Percentiles rank a stretch among this genome's conserved stretches.
These are phyloP conservation scores for Oikopleura dioica DNA, from an alignment of 23 tunicate species.

Conservation along the genomic window DNA sequence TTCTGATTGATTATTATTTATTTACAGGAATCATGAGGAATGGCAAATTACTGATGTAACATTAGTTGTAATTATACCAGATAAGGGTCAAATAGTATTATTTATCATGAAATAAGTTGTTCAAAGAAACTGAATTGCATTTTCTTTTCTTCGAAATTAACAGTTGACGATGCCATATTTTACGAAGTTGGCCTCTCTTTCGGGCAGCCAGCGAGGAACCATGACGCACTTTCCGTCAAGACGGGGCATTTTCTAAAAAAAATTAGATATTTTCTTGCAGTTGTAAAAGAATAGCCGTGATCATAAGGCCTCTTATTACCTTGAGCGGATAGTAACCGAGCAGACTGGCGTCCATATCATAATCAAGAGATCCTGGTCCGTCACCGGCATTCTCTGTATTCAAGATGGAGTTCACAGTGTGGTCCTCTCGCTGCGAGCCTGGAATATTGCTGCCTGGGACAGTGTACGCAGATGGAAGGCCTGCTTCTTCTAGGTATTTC, in stretches of 20 bases:
- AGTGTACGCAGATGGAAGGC: not conserved
- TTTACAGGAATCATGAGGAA: no score
- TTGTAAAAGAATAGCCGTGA: not conserved
- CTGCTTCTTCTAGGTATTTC: not conserved
- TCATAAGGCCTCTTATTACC: not conserved
- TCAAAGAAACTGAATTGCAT: no score
- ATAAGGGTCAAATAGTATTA: no score
- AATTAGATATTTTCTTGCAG: not conserved
- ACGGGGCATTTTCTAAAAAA: not conserved
- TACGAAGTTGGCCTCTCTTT: constrained; percentile 5
- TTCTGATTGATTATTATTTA: no score
- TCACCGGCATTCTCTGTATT: not conserved
- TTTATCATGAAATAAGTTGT: no score
- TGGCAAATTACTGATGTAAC: no score
- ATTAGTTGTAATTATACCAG: no score
- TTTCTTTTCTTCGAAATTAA: not conserved
- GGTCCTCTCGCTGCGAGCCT: not conserved
- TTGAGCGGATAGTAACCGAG: constrained; percentile 1
- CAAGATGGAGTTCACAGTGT: not conserved
- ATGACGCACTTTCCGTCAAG: not conserved
- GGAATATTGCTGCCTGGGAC: not conserved
- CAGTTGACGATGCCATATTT: not conserved
- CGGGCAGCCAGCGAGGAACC: constrained; percentile 5
- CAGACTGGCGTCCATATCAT: not conserved
- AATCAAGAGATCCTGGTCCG: constrained; percentile 12